A percentile compares a stretch with the other conserved stretches of the same genome.
Conservation (phyloP, 2,113 vertebrate genomes). For the Uria lomvia region DNA sequence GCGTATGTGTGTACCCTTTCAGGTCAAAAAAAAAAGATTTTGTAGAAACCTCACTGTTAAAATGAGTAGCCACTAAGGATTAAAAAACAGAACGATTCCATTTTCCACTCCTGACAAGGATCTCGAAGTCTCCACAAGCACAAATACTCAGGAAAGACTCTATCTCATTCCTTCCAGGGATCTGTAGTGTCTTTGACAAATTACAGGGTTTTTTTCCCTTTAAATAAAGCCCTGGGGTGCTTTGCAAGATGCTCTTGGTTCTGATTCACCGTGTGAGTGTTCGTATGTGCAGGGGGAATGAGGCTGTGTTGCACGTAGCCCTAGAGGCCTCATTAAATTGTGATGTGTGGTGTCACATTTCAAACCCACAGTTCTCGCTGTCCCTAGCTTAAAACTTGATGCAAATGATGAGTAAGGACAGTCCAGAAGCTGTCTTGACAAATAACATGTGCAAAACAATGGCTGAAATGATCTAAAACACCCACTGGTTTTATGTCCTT, state of each 20-base stretch:
- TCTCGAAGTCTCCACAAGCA: background rate
- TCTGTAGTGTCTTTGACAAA: constrained; percentile 30
- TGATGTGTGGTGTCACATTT: constrained; percentile 62
- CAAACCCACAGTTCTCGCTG: constrained; percentile 15
- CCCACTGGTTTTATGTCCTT: background rate
- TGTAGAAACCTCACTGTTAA: background rate
- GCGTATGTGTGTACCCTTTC: constrained; percentile 25
- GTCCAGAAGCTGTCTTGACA: constrained; percentile 9
- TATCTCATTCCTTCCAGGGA: constrained; percentile 32
- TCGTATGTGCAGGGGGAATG: background rate
- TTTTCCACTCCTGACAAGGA: constrained; percentile 41
- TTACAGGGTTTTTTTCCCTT: background rate
- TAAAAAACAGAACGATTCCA: constrained; percentile 20
- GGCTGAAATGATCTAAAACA: background rate
- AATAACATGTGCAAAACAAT: background rate
- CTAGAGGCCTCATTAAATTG: constrained; percentile 69
- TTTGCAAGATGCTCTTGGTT: constrained; percentile 33
- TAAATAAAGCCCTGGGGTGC: constrained; percentile 51
- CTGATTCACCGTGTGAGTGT: constrained; percentile 18
- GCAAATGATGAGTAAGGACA: constrained; percentile 43
- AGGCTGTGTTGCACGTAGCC: constrained; percentile 8
- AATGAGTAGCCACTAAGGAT: constrained; percentile 4
- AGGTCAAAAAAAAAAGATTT: constrained; percentile 45
- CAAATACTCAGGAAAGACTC: background rate
- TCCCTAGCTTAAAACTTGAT: constrained; percentile 55